Percentiles rank a stretch among this genome's conserved stretches.
These are phyloP conservation scores for Euspilapteryx auroguttella DNA, from an alignment of 2,888 invertebrate genomes.

Conservation along the genomic window DNA sequence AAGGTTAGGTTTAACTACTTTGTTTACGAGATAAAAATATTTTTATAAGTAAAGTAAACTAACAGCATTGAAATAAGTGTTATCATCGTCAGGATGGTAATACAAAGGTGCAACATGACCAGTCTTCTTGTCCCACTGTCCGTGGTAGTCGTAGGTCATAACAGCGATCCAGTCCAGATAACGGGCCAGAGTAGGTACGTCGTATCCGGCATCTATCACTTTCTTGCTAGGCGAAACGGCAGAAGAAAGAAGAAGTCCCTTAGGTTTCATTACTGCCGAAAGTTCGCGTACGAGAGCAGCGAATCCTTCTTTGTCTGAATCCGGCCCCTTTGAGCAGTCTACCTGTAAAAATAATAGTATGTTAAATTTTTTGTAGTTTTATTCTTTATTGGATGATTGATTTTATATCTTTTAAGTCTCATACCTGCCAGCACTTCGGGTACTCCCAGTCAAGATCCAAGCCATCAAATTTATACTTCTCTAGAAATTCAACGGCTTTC, in stretches of 20 bases:
- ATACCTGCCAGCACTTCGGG: conserved; percentile 84
- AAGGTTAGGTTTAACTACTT: no score
- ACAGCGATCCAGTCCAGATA: conserved; percentile 89
- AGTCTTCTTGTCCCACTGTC: conserved; percentile 90
- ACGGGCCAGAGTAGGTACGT: conserved; percentile 73
- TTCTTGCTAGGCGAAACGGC: conserved; percentile 88
- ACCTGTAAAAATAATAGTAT: conserved; percentile 51
- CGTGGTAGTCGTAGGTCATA: conserved; percentile 91
- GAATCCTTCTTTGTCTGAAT: conserved; percentile 81
- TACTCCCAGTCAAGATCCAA: conserved; percentile 96
- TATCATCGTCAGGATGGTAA: conserved; percentile 80
- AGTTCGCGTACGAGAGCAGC: conserved; percentile 74
- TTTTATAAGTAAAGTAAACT: no score
- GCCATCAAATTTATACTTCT: conserved; percentile 86
- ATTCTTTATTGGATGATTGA: no score
- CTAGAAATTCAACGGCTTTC: conserved; percentile 75
- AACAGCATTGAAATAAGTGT: conserved; percentile 81
- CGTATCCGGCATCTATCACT: conserved; percentile 84
- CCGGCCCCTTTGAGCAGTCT: conserved; percentile 82
- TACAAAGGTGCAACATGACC: conserved; percentile 88
- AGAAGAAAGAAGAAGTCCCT: conserved; percentile 73
- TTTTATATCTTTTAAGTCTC: no score
- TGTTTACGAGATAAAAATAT: no score
- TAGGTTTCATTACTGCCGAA: conserved; percentile 65
- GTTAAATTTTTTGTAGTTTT: not conserved